Percentiles rank a stretch among this genome's conserved stretches.
phyloP scores from a whole-genome alignment of 2,797 vertebrate genomes.

The Sebastes nivosus region DNA sequence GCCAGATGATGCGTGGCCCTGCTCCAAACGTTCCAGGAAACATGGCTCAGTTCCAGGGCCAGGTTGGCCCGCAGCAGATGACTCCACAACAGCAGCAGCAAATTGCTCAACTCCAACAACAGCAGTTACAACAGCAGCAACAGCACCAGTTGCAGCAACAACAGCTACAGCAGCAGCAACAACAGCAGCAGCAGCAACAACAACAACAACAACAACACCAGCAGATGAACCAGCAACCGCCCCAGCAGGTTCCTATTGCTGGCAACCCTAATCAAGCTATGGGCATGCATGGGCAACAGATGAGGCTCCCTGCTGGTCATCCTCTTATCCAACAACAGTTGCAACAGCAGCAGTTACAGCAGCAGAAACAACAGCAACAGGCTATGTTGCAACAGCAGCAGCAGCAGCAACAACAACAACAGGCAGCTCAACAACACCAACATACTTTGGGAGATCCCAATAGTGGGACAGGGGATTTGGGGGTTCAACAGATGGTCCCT shows the following conservation, averaged over 20 bases:
- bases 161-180: slow-evolving; percentile 81
- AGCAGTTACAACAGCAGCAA: slow-evolving; percentile 86
- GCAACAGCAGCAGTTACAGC: slow-evolving; percentile 85
- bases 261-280: slow-evolving; percentile 91
- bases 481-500: slow-evolving; percentile 90
- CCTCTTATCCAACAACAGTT: slow-evolving; percentile 91
- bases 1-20: slow-evolving; percentile 95
- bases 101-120: slow-evolving; percentile 89
- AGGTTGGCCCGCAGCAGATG: slow-evolving; percentile 86
- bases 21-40: slow-evolving; percentile 91
- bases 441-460: slow-evolving; percentile 88
- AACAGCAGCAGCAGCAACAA: slow-evolving; percentile 76
- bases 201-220: slow-evolving; percentile 82
- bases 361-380: slow-evolving; percentile 71
- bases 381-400: slow-evolving; percentile 84
- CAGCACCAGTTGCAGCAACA: slow-evolving; percentile 83
- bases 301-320: slow-evolving; percentile 88
- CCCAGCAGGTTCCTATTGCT: slow-evolving; percentile 88
- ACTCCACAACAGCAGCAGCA: slow-evolving; percentile 87
- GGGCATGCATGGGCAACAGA: slow-evolving; percentile 93
- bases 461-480: slow-evolving; percentile 82
- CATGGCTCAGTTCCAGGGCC: slow-evolving; percentile 92
- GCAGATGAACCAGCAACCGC: slow-evolving; percentile 83
- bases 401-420: slow-evolving; percentile 75
- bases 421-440: slow-evolving; percentile 82